Evolutionary conservation across 2,113 vertebrate genomes (phyloP), one percentile per base, ranked within the genome.

Genomic region (Urocitellus parryii): DNA sequence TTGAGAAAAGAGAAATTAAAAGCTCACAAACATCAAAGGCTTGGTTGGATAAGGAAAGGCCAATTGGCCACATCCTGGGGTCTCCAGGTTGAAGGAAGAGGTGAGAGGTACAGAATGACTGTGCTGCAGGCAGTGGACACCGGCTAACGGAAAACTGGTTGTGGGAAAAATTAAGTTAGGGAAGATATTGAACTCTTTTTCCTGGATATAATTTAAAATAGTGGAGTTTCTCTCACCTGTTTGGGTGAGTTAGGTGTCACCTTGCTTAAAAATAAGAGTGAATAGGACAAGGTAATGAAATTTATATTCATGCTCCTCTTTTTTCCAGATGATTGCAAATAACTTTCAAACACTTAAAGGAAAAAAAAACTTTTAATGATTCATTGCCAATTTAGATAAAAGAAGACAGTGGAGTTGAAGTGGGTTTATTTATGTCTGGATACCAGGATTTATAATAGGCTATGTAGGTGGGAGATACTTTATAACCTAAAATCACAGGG

Each of bases 351-450:
- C 65, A 88, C 45, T 94, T 29, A 95, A 79, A 51, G 90, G 17
- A 27, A 25, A 68, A 24, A 76, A 78, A 84, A 73, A 10, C 24
- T 48, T 82, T 51, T 65, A 88, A 92, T 91, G 88, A 84, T 80
- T 95, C 84, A 74, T 34, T 90, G 72, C 67, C 88, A 93, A 13
- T 95, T 93, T 96, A 91, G 56, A 83, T n/a, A 68, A 80, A 92
- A 93, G 88, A 90, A 95, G 87, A 83, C 56, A 97, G 87, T 70
- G 93, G 82, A 94, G 37, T 84, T 93, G 20, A 70, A 77, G 84
- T 97, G 96, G 97, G 88, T 89, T 96, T 97, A 56, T 94, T 97
- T 95, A 24, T 97, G 73, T 94, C 78, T 97, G 87, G 4, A 63
- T 97, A 91, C 37, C 48, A 95, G 94, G 93, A 96, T 98, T 96